Percentiles rank a stretch among this genome's conserved stretches.
Conservation (phyloP, 1,140 invertebrate species). For the Drosophila ambigua region DNA sequence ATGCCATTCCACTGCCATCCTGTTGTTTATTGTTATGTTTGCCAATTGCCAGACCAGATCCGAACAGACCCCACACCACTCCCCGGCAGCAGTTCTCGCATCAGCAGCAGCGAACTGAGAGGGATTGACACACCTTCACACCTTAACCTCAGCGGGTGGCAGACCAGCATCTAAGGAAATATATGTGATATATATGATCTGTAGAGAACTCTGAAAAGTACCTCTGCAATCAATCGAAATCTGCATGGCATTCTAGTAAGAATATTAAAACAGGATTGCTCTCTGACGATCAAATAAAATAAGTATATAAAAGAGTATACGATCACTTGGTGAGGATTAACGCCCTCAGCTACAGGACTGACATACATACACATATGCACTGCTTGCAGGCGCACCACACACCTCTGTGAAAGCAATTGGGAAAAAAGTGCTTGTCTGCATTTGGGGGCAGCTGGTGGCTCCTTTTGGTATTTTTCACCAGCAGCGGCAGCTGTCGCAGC, state of each 20-base stretch:
- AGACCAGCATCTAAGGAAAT: too few relatives aligned
- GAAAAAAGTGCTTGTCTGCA: conserved; percentile 16
- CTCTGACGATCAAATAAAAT: too few relatives aligned
- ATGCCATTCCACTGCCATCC: conserved; percentile 17
- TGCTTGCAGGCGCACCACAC: background rate
- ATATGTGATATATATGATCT: too few relatives aligned
- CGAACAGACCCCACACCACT: background rate
- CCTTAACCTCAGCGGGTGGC: conserved; percentile 60
- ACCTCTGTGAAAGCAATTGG: background rate
- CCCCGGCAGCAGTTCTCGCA: background rate
- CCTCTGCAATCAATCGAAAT: background rate
- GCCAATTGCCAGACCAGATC: conserved; percentile 54
- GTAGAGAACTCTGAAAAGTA: too few relatives aligned
- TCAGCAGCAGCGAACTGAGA: conserved; percentile 18
- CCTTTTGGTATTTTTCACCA: conserved; percentile 5
- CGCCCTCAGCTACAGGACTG: background rate
- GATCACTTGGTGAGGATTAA: background rate
- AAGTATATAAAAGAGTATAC: too few relatives aligned
- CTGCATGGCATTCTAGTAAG: too few relatives aligned
- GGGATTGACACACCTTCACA: conserved; percentile 46
- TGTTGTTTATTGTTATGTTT: conserved; percentile 69
- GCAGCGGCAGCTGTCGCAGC: conserved; percentile 27
- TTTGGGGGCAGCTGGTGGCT: conserved; percentile 10
- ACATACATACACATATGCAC: background rate
- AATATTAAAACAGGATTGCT: too few relatives aligned